phyloP scores from a whole-genome alignment of 2,888 invertebrate species.

The Pterostichus madidus region DNA sequence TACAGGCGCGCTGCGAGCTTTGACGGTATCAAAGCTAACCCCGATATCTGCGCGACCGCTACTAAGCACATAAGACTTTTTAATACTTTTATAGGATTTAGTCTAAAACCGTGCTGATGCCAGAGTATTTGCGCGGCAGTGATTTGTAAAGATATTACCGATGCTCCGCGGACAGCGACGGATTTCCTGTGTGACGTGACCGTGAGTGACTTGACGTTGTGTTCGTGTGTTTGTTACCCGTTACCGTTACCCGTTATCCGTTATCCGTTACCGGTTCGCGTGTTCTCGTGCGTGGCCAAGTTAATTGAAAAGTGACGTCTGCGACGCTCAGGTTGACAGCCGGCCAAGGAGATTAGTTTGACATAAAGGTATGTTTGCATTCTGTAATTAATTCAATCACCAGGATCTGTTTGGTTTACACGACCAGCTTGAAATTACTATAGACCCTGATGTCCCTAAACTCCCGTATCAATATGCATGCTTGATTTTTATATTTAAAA shows the following conservation, averaged over 20 bases:
- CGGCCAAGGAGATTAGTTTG: conserved; percentile 25
- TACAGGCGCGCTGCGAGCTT: conserved; percentile 78
- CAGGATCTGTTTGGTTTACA: too few species aligned
- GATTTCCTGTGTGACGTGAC: conserved; percentile 9
- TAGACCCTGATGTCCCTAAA: too few species aligned
- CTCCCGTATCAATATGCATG: too few species aligned
- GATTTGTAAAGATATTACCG: conserved; percentile 73
- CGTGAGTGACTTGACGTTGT: conserved; percentile 7
- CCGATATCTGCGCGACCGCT: conserved; percentile 83
- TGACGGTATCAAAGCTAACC: conserved; percentile 78
- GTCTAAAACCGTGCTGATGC: conserved; percentile 74
- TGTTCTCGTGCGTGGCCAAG: too few species aligned
- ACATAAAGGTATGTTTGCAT: conserved; percentile 46
- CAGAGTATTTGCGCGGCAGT: conserved; percentile 73
- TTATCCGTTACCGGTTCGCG: too few species aligned
- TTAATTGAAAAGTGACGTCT: conserved; percentile 32
- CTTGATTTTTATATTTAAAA: too few species aligned
- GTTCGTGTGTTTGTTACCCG: conserved; percentile 1
- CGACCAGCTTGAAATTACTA: too few species aligned
- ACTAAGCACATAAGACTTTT: conserved; percentile 87
- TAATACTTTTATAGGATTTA: conserved; percentile 83
- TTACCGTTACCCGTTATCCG: too few species aligned
- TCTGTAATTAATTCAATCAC: background rate
- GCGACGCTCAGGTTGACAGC: background rate
- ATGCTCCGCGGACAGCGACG: conserved; percentile 49